phyloP scores from a whole-genome alignment of 2,113 vertebrate species.

The Rhinoptilus africanus region DNA sequence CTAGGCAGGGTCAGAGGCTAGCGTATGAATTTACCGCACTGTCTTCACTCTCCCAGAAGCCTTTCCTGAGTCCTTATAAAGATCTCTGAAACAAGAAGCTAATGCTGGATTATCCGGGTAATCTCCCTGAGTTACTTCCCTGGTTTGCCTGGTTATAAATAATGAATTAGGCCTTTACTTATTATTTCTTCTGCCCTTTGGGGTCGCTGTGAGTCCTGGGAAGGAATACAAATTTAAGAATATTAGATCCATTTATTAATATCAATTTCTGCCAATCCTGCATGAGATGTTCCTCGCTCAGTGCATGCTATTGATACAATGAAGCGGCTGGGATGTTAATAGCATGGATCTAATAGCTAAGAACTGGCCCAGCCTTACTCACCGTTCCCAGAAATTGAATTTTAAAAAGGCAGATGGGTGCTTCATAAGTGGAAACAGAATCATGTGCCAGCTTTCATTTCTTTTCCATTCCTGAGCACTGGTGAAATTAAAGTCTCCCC shows the following conservation, averaged over 20 bases:
- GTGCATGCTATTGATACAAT: neutral
- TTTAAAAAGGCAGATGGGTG: constrained; percentile 54
- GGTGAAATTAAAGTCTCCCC: constrained; percentile 29
- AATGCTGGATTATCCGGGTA: constrained; percentile 60
- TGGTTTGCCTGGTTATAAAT: constrained; percentile 57
- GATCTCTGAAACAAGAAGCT: constrained; percentile 45
- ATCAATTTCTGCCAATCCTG: constrained; percentile 45
- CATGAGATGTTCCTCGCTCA: neutral
- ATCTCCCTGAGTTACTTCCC: constrained; percentile 48
- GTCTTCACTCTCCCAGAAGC: neutral
- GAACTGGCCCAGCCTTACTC: constrained; percentile 3
- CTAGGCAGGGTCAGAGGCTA: constrained; percentile 30
- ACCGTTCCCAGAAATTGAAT: constrained; percentile 45
- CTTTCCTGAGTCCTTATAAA: constrained; percentile 50
- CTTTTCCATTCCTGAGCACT: constrained; percentile 3
- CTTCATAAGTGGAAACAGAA: constrained; percentile 49
- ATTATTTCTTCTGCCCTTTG: constrained; percentile 66
- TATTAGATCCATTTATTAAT: constrained; percentile 62
- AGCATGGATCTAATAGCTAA: constrained; percentile 34
- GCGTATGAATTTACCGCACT: neutral
- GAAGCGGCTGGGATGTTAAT: constrained; percentile 5
- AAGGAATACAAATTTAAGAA: constrained; percentile 67
- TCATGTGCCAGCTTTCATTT: constrained; percentile 53
- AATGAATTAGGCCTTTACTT: constrained; percentile 66
- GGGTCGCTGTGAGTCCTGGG: constrained; percentile 9